phyloP scores from a whole-genome alignment of 30 jellyfish, hydroid and myxozoan genomes.

The Hydra vulgaris region DNA sequence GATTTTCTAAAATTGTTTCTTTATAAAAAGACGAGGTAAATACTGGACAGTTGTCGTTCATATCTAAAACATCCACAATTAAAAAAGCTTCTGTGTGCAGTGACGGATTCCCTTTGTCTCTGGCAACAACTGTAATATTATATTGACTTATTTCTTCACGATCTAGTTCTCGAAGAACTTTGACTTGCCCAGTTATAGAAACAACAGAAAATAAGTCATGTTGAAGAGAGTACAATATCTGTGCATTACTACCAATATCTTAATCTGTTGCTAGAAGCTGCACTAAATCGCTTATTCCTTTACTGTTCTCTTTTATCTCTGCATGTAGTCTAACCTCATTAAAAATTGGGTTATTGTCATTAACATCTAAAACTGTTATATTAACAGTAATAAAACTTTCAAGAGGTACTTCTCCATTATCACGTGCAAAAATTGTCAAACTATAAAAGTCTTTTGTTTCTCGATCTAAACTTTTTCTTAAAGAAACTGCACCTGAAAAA shows the following conservation, averaged over 20 bases:
- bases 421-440: slow-evolving; percentile 45
- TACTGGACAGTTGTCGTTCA: slow-evolving; percentile 86
- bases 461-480: slow-evolving; percentile 46
- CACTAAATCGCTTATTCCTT: neutral
- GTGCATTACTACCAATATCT: slow-evolving; percentile 68
- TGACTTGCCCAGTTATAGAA: slow-evolving; percentile 22
- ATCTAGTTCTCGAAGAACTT: slow-evolving; percentile 47
- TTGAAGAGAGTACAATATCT: slow-evolving; percentile 39
- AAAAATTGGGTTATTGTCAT: slow-evolving; percentile 59
- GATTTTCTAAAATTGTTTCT: slow-evolving; percentile 47
- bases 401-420: slow-evolving; percentile 45
- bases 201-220: slow-evolving; percentile 40
- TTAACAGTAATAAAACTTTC: slow-evolving; percentile 8
- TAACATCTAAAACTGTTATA: slow-evolving; percentile 38
- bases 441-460: slow-evolving; percentile 36
- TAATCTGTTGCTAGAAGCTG: slow-evolving; percentile 47
- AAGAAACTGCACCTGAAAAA: slow-evolving; percentile 46
- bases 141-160: slow-evolving; percentile 67
- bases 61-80: slow-evolving; percentile 41
- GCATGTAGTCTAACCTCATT: slow-evolving; percentile 21
- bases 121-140: slow-evolving; percentile 51
- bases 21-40: slow-evolving; percentile 41
- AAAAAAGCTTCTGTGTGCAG: slow-evolving; percentile 30
- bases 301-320: neutral
- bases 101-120: slow-evolving; percentile 78